Conservation (phyloP, 2,888 invertebrate species). For the Acanthosepion esculentum region DNA sequence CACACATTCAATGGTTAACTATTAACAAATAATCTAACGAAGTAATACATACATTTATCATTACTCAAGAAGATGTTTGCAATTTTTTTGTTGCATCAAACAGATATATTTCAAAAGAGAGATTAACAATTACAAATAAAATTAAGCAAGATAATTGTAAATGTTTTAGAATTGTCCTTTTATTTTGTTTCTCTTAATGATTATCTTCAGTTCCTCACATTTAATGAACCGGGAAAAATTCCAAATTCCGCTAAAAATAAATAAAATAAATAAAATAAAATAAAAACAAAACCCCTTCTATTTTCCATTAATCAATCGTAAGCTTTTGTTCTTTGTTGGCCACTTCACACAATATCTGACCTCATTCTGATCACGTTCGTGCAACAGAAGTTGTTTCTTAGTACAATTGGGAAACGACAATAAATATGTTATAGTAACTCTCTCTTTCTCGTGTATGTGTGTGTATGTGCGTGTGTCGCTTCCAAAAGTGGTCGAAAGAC, state of each 20-base stretch:
- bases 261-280: background rate
- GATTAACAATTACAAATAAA: background rate
- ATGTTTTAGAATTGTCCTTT: background rate
- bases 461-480: background rate
- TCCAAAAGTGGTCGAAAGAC: background rate
- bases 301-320: conserved; percentile 33
- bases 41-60: background rate
- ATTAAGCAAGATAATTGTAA: background rate
- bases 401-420: background rate
- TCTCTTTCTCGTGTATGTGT: background rate
- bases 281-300: background rate
- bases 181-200: background rate
- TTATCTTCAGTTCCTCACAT: background rate
- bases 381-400: background rate
- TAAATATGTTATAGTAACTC: background rate
- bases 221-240: background rate
- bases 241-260: background rate
- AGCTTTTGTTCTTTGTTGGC: background rate
- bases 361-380: conserved; percentile 11
- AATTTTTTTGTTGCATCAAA: background rate
- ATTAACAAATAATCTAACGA: background rate
- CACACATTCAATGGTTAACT: too few species aligned
- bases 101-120: background rate
- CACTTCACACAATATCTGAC: background rate
- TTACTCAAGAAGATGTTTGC: background rate